These are phyloP conservation scores for Micrasema longulum DNA, from an alignment of 1,140 invertebrate species.

Conservation along the genomic window DNA sequence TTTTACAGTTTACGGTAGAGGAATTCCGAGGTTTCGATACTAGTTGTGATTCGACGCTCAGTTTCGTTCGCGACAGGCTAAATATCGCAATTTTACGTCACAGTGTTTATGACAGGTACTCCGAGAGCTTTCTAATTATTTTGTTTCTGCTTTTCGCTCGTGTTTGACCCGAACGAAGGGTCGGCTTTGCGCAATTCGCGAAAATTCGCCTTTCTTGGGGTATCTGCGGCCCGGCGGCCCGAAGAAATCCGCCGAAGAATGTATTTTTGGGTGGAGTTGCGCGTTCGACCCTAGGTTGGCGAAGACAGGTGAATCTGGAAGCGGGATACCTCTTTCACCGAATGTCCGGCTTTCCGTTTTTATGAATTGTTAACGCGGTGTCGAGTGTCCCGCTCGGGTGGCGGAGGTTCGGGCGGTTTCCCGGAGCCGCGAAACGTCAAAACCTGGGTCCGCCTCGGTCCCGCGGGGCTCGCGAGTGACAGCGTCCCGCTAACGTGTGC, in stretches of 20 bases:
- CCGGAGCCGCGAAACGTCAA: conserved; percentile 1
- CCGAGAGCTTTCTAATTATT: conserved; percentile 67
- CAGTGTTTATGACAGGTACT: conserved; percentile 68
- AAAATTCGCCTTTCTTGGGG: neutral
- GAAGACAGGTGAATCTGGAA: conserved; percentile 45
- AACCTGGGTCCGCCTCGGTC: neutral
- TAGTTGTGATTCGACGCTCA: neutral
- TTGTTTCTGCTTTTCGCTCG: conserved; percentile 39
- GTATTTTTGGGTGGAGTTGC: conserved; percentile 47
- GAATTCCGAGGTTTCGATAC: conserved; percentile 6
- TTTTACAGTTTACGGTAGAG: conserved; percentile 16
- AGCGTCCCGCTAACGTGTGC: neutral
- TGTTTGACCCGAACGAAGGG: neutral
- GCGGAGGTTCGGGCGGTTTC: neutral
- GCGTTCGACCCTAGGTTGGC: conserved; percentile 21
- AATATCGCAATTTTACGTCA: conserved; percentile 58
- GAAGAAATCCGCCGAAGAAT: conserved; percentile 6
- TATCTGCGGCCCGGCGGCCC: neutral
- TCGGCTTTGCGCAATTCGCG: conserved; percentile 22
- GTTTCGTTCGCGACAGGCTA: conserved; percentile 11
- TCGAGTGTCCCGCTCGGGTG: conserved; percentile 3
- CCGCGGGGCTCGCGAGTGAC: neutral
- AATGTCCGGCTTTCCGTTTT: conserved; percentile 34
- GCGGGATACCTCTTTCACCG: conserved; percentile 14
- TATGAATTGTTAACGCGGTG: conserved; percentile 37